Evolutionary conservation across 2,888 invertebrate species (phyloP), one percentile per base, ranked within the genome.

Genomic region (Amphipyra berbera): DNA sequence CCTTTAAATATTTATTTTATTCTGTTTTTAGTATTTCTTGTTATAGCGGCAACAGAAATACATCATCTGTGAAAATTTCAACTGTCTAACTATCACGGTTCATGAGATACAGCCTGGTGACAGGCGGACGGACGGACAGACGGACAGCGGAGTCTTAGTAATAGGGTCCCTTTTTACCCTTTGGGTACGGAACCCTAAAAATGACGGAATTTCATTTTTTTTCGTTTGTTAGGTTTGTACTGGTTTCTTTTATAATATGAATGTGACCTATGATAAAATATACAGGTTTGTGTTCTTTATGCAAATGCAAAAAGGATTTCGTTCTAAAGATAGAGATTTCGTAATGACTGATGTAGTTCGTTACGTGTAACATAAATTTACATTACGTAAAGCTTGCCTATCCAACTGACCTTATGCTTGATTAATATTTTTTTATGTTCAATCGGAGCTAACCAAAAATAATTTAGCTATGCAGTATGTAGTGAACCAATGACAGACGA

Each of bases 281-380:
- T 13, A 56, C 52, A 40, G 40, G 40, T 56, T 40, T 42, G n/a
- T 56, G 30, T 50, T 54, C 0, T 38, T 47, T 68, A 68, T 57
- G 68, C 44, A 60, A 75, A 73, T 75, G 10, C 6, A 8, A 27
- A 53, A 60, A 40, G n/a, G 48, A 75, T 57, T 67, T 50, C 5
- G 42, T 50, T 64, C 68, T 57, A 68, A 68, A 59, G 5, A 65
- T 61, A 76, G 50, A 42, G 38, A 65, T 78, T 69, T 49, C 63
- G 69, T 66, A 66, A 78, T 50, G 6, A 47, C 15, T 13, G 27
- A 50, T 45, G 50, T 52, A 14, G 14, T 37, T 46, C 38, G 50
- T 40, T n/a, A 15, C 37, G 13, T 12, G 10, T 13, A 58, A 6
- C 41, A 55, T 58, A 53, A 48, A 47, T n/a, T n/a, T n/a, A 27